These are phyloP conservation scores for Heterohyrax brucei DNA, from an alignment of 2,797 vertebrate genomes.

Conservation along the genomic window DNA sequence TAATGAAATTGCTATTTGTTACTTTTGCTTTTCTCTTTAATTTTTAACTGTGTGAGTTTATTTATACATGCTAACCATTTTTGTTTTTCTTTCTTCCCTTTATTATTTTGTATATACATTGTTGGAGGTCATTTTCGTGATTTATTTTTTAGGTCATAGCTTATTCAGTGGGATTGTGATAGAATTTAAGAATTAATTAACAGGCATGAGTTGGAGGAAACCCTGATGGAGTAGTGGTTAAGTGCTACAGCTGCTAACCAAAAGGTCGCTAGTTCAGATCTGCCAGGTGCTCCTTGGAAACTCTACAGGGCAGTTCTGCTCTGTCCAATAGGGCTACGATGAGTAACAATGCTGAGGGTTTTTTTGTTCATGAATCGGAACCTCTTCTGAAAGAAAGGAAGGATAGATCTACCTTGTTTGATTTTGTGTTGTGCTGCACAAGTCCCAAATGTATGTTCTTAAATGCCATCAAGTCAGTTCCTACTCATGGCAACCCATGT, in stretches of 20 bases:
- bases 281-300: too few species aligned
- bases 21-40: not conserved
- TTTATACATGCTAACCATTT: not conserved
- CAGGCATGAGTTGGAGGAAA: not conserved
- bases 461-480: too few species aligned
- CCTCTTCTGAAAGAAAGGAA: constrained; percentile 6
- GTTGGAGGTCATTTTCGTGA: not conserved
- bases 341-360: too few species aligned
- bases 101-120: too few species aligned
- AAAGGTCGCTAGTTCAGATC: too few species aligned
- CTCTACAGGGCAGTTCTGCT: too few species aligned
- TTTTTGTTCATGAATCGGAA: not conserved
- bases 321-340: too few species aligned
- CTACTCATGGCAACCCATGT: too few species aligned
- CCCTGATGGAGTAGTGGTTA: too few species aligned
- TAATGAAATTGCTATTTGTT: too few species aligned
- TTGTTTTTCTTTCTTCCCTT: not conserved
- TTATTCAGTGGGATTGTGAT: not conserved
- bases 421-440: not conserved
- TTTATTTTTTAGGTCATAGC: constrained; percentile 7
- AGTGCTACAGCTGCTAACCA: too few species aligned
- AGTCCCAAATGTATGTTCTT: too few species aligned
- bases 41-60: not conserved
- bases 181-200: not conserved
- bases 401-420: not conserved